These are phyloP conservation scores for Galeopsomyia nigrocyanea DNA, from an alignment of 2,888 invertebrate species.

Conservation along the genomic window DNA sequence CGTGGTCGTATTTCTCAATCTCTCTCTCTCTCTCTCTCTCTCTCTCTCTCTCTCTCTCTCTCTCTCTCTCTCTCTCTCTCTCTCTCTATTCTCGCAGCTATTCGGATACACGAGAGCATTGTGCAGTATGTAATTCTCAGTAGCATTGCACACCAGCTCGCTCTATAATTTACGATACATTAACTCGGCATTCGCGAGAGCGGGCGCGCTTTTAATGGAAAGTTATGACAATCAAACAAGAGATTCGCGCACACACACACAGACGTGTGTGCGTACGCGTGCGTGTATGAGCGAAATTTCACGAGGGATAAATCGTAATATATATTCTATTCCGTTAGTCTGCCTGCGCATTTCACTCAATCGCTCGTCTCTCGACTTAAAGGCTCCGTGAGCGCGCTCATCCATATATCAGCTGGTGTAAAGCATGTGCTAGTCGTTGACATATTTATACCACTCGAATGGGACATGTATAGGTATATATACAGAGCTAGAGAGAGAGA, in stretches of 20 bases:
- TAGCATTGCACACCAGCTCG: too few species aligned
- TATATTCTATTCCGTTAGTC: too few species aligned
- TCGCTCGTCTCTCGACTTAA: constrained; percentile 3
- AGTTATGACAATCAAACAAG: too few species aligned
- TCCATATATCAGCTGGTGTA: not conserved
- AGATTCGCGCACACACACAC: too few species aligned
- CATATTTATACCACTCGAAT: constrained; percentile 13
- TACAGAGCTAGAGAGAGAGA: constrained; percentile 13
- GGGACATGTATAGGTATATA: constrained; percentile 17
- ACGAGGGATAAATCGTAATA: too few species aligned
- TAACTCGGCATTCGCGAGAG: constrained; percentile 38
- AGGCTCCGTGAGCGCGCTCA: not conserved
- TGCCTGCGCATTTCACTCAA: not conserved
- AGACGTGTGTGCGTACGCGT: too few species aligned
- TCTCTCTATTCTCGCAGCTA: not conserved
- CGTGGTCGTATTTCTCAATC: too few species aligned
- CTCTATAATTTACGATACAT: too few species aligned
- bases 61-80: constrained; percentile 2
- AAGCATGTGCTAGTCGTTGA: constrained; percentile 13
- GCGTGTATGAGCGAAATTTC: too few species aligned
- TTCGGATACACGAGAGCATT: not conserved
- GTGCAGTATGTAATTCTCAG: too few species aligned
- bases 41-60: not conserved
- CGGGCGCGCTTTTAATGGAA: too few species aligned
- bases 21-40: too few species aligned